A percentile compares a stretch with the other conserved stretches of the same genome.
phyloP scores from a whole-genome alignment of 2,113 vertebrate genomes.

The Cheilinus undulatus region DNA sequence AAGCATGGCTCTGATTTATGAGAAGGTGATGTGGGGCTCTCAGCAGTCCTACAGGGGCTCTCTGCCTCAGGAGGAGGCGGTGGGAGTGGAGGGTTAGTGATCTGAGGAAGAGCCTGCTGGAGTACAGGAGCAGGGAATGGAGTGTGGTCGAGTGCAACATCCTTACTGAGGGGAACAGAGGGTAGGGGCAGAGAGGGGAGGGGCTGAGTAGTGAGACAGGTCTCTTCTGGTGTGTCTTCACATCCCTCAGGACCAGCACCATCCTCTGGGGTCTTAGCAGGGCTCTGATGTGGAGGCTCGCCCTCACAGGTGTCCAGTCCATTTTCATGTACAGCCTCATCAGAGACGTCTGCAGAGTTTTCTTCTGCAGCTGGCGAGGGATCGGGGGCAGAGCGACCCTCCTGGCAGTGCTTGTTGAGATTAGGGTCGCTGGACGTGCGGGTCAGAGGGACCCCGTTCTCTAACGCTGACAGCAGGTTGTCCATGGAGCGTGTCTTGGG shows the following conservation, averaged over 20 bases:
- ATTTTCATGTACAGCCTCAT: constrained; percentile 47
- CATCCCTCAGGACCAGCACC: constrained; percentile 25
- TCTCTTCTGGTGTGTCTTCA: constrained; percentile 69
- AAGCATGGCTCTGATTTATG: constrained; percentile 66
- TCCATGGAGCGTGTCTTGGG: constrained; percentile 98
- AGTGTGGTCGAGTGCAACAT: constrained; percentile 41
- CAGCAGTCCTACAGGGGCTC: constrained; percentile 65
- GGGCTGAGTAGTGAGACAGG: constrained; percentile 81
- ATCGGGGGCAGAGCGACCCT: constrained; percentile 86
- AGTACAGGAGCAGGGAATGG: constrained; percentile 56
- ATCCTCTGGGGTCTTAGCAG: constrained; percentile 49
- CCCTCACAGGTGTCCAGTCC: constrained; percentile 32
- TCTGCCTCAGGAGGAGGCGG: constrained; percentile 42
- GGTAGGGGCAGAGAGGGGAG: constrained; percentile 77
- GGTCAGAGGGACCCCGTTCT: constrained; percentile 90
- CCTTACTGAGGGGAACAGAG: constrained; percentile 40
- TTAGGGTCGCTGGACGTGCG: constrained; percentile 98
- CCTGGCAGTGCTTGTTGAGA: constrained; percentile 97
- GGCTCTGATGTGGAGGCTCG: constrained; percentile 32
- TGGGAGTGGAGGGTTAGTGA: constrained; percentile 51
- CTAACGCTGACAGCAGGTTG: constrained; percentile 92
- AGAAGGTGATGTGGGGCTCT: constrained; percentile 47
- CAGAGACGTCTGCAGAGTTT: constrained; percentile 56
- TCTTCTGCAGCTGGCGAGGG: constrained; percentile 72
- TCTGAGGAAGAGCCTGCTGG: constrained; percentile 66